Evolutionary conservation across 2,113 vertebrate genomes (phyloP).

Genomic region (Cinclus cinclus): DNA sequence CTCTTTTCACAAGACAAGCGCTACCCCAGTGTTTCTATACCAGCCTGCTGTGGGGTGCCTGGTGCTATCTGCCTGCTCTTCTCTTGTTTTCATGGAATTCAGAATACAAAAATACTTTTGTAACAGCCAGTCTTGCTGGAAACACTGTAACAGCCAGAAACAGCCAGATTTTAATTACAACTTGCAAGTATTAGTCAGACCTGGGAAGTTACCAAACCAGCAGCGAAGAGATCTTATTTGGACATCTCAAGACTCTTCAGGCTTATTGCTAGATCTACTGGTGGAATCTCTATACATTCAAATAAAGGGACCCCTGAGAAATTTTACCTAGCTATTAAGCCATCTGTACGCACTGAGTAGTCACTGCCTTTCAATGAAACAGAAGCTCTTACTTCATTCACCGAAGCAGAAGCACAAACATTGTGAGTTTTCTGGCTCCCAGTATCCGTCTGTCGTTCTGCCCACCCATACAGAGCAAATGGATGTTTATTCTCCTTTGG

Average conservation of each 20-base stretch:
- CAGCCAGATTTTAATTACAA: background rate
- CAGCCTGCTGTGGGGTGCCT: background rate
- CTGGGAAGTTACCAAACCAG: background rate
- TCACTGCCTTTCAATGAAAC: background rate
- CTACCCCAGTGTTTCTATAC: background rate
- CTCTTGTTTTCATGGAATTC: background rate
- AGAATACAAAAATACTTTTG: background rate
- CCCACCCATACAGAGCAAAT: slow-evolving; percentile 90
- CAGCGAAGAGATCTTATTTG: background rate
- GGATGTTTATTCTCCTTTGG: slow-evolving; percentile 83
- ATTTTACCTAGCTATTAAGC: background rate
- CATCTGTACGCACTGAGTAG: background rate
- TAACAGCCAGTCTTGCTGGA: background rate
- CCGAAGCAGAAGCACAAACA: slow-evolving; percentile 85
- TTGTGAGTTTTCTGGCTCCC: slow-evolving; percentile 91
- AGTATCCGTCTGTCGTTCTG: slow-evolving; percentile 83
- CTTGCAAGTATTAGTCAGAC: background rate
- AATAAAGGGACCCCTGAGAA: background rate
- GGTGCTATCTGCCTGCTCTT: slow-evolving; percentile 9
- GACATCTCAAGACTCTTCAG: background rate
- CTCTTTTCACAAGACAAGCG: background rate
- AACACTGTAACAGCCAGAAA: background rate
- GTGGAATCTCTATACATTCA: background rate
- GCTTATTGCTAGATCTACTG: background rate
- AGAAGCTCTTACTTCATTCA: slow-evolving; percentile 76